Evolutionary conservation across 2,888 invertebrate species (phyloP).

Genomic region (Rotaria magnacalcarata): DNA sequence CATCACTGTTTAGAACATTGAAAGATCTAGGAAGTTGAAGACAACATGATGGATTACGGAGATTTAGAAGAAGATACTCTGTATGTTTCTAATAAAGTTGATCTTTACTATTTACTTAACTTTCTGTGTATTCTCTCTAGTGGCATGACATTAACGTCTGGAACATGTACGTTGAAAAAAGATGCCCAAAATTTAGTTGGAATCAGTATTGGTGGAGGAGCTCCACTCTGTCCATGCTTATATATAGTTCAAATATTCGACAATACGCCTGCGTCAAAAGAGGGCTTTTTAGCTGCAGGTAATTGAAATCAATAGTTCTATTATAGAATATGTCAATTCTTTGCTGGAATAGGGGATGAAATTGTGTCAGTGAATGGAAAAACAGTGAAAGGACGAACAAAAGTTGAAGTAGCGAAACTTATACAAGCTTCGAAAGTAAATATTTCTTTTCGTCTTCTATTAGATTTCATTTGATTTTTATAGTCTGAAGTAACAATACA

Average conservation of each 20-base stretch:
- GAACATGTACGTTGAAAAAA: conserved; percentile 80
- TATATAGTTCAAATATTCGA: conserved; percentile 98
- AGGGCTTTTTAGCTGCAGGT: conserved; percentile 84
- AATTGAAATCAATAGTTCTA: background rate
- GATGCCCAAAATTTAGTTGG: conserved; percentile 86
- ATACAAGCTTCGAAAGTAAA: conserved; percentile 80
- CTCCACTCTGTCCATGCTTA: conserved; percentile 84
- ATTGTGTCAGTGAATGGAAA: conserved; percentile 85
- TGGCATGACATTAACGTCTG: conserved; percentile 96
- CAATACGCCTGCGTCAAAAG: conserved; percentile 86
- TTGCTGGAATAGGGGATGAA: conserved; percentile 70
- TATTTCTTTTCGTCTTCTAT: conserved; percentile 41
- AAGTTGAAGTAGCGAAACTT: conserved; percentile 96
- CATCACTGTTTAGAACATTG: background rate
- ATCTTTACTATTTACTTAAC: background rate
- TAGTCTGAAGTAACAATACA: conserved; percentile 84
- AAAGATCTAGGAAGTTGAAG: background rate
- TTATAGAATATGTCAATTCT: background rate
- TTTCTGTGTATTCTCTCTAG: conserved; percentile 62
- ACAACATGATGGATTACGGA: conserved; percentile 35
- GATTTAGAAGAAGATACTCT: conserved; percentile 46
- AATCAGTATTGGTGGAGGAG: conserved; percentile 85
- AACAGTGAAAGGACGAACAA: conserved; percentile 89
- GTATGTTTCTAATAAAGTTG: background rate
- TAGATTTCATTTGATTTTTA: background rate